Base-by-base conservation (phyloP, 1,140 invertebrate species). In the Psilanteris sp. region DNA sequence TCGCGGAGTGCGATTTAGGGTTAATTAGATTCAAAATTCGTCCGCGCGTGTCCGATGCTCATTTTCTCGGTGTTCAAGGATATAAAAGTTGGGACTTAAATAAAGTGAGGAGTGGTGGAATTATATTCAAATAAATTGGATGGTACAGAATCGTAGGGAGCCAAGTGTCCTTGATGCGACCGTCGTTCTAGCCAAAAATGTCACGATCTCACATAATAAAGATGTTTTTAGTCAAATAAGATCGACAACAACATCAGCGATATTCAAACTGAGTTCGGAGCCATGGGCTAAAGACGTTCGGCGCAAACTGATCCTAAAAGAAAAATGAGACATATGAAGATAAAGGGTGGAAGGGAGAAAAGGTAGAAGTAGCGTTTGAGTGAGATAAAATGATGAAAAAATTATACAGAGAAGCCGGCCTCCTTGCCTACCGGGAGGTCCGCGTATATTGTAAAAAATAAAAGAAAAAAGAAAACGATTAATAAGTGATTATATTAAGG, bases 121-220 rank as follows among this genome's bases (percentile, higher is more conserved):
- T 79, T 79, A 76, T 62, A 79, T 83, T 82, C 80, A 83, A 83
- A 79, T 81, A 85, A 86, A 81, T 81, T 82, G 83, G 81, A 87
- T 83, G 83, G 82, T 87, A 81, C 83, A 83, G 84, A 85, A 86
- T 84, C 85, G 84, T 87, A 85, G 87, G 87, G 87, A 88, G 87
- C 85, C 87, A 88, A 88, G 87, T 88, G 87, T 88, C 87, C 86
- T 88, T 88, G 85, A 88, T 88, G 86, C 87, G 86, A 87, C 87
- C 87, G 85, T 87, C 87, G 87, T 88, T 87, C 82, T 85, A 87
- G 85, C 87, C 85, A 87, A 85, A 86, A 83, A 88, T 87, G 84
- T 87, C 87, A 83, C 85, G 87, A 88, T 88, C 87, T 88, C 85
- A 86, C 66, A 67, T 57, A 79, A 79, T 61, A 74, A 79, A 74